Conservation (phyloP, 53 echinoderm and acorn worm genomes). For the Mesocentrotus franciscanus region DNA sequence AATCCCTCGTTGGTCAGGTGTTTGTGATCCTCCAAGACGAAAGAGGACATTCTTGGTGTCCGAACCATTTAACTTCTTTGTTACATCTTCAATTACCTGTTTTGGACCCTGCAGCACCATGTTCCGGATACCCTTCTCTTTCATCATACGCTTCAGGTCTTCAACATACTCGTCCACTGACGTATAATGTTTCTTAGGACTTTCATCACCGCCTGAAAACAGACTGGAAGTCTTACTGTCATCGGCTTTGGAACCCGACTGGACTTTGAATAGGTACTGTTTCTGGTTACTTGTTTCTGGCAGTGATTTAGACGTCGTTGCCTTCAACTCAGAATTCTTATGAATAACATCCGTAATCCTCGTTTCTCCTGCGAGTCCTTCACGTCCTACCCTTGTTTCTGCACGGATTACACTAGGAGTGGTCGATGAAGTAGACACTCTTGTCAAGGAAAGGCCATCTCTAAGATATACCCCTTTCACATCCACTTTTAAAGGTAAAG, state of each 20-base stretch:
- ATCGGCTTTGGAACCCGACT: not conserved
- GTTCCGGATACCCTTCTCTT: not conserved
- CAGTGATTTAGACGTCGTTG: not conserved
- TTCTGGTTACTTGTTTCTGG: not conserved
- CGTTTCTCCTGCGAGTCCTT: not conserved
- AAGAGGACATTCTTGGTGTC: not conserved
- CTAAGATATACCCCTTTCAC: not conserved
- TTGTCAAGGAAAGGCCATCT: too few species aligned
- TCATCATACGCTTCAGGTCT: not conserved
- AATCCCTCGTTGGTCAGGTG: not conserved
- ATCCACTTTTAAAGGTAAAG: not conserved
- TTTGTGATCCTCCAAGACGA: not conserved
- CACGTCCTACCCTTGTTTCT: not conserved
- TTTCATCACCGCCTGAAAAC: not conserved
- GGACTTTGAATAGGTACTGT: not conserved
- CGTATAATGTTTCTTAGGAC: not conserved
- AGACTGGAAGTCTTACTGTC: not conserved
- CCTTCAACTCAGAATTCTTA: not conserved
- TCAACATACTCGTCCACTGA: conserved; percentile 16
- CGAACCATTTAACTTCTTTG: not conserved
- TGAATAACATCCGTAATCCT: not conserved
- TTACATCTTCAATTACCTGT: not conserved
- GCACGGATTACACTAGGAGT: not conserved
- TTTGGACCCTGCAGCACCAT: conserved; percentile 18
- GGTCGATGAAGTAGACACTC: not conserved